These are phyloP conservation scores for Choloepus didactylus DNA, from an alignment of 2,797 vertebrate genomes.

Conservation along the genomic window DNA sequence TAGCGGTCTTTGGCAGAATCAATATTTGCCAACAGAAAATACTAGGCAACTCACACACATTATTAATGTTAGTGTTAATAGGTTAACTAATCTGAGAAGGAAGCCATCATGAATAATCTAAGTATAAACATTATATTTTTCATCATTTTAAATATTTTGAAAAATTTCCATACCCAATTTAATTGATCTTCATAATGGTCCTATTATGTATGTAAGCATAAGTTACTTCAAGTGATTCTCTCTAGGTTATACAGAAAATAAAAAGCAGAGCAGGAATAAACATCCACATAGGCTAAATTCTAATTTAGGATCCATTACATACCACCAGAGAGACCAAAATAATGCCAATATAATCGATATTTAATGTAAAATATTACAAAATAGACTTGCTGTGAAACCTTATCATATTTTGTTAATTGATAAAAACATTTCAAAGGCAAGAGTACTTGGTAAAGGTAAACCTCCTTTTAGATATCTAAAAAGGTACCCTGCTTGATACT, in stretches of 20 bases:
- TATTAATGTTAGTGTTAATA: background rate
- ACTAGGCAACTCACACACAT: background rate
- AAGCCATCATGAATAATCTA: background rate
- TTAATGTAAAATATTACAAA: slow-evolving; percentile 3
- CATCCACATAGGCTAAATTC: background rate
- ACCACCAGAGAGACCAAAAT: background rate
- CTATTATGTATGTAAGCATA: background rate
- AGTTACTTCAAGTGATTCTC: background rate
- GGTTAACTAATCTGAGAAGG: background rate
- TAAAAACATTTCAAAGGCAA: slow-evolving; percentile 39
- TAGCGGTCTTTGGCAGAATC: slow-evolving; percentile 76
- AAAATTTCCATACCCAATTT: background rate
- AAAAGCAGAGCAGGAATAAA: background rate
- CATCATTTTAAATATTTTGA: background rate
- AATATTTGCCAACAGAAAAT: background rate
- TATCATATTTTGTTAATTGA: slow-evolving; percentile 1
- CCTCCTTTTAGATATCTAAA: background rate
- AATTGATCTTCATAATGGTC: background rate
- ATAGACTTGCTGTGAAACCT: background rate
- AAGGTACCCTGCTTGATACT: background rate
- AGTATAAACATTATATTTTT: background rate
- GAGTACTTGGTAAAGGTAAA: slow-evolving; percentile 2
- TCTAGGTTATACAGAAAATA: slow-evolving; percentile 22
- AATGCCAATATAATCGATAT: background rate
- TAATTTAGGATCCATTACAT: background rate